Base-by-base conservation (phyloP, 2,113 vertebrate genomes). In the Meriones unguiculatus region DNA sequence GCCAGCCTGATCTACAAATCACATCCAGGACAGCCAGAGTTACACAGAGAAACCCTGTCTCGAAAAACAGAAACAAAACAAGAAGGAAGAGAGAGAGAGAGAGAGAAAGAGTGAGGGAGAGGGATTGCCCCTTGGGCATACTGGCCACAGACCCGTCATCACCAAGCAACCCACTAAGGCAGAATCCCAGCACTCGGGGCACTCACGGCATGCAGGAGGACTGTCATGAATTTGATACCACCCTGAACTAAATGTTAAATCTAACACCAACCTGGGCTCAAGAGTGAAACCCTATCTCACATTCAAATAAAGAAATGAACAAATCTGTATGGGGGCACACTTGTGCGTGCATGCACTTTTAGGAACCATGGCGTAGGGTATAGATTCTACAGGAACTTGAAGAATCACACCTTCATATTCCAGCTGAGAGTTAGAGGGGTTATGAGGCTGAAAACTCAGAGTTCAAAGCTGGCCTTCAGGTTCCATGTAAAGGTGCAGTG, bases 401-500 rank as follows among this genome's bases (percentile, higher is more conserved):
- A 30, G 50, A 69, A 57, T 41, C 35, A 35, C 41, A 10, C 32
- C 67, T 22, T 11, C 2, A 25, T 25, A 20, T 0, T 5, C 41
- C 1, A 59, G 22, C 10, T 15, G 13, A 32, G 46, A 46, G 32
- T n/a, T 1, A 4, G 14, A 13, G 41, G 46, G 41, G 12, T 2
- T 1, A 30, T 46, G 82, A 75, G 30, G 41, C n/a, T 24, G 17
- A 94, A 95, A 95, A 41, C 57, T 92, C 80, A 64, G 73, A 73
- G 50, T 80, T 72, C 64, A 70, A 65, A 85, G 15, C 41, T 32
- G 32, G 46, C 30, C 54, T 94, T 46, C 67, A 52, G 32, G 32
- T 30, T 24, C 12, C 6, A 88, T 35, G 54, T 1, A 5, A 57
- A 80, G 24, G 9, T 17, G 12, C 8, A 64, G 24, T 72, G 24